Evolutionary conservation across 2,113 vertebrate species (phyloP).

Genomic region (Callaeas wilsoni): DNA sequence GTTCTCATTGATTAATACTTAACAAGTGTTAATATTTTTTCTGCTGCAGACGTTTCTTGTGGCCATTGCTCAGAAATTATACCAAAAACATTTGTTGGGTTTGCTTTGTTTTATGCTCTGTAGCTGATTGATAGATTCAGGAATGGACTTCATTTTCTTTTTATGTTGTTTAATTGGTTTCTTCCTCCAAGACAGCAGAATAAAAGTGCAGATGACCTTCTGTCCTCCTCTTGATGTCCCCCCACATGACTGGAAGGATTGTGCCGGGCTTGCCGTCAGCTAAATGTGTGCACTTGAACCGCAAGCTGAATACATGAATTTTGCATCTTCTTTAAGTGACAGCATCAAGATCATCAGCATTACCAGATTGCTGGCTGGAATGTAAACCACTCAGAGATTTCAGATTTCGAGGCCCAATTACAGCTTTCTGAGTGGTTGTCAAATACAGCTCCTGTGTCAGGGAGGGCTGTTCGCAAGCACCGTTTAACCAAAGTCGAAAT

Average conservation of each 20-base stretch:
- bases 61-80: not conserved
- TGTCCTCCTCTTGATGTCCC: not conserved
- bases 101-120: slow-evolving; percentile 12
- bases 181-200: slow-evolving; percentile 6
- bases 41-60: not conserved
- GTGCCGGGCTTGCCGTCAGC: not conserved
- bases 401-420: slow-evolving; percentile 29
- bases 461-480: not conserved
- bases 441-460: not conserved
- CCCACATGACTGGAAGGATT: not conserved
- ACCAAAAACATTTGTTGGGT: not conserved
- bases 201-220: slow-evolving; percentile 25
- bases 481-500: not conserved
- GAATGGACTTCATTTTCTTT: slow-evolving; percentile 36
- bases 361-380: not conserved
- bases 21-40: slow-evolving; percentile 32
- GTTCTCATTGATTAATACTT: slow-evolving; percentile 42
- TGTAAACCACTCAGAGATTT: slow-evolving; percentile 2
- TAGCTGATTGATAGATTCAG: slow-evolving; percentile 18
- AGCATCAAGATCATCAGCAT: slow-evolving; percentile 1
- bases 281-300: not conserved
- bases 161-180: slow-evolving; percentile 47
- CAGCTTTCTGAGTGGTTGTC: slow-evolving; percentile 14
- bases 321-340: slow-evolving; percentile 33
- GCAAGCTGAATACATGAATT: slow-evolving; percentile 1